Evolutionary conservation across 2,888 invertebrate genomes (phyloP).

Genomic region (Agonopterix alstromeriana): DNA sequence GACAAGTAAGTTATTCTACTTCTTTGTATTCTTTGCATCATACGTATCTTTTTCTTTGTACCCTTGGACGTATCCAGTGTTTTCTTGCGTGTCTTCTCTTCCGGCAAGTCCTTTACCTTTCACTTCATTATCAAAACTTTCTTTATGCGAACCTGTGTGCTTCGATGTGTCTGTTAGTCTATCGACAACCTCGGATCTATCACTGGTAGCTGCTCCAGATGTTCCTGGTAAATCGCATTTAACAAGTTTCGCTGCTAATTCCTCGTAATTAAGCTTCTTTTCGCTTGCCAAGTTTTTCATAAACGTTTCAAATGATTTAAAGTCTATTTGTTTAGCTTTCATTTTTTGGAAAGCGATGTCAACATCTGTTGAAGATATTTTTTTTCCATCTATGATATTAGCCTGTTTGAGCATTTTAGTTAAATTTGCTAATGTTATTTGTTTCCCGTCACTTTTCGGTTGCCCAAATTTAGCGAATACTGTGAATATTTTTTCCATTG

Average conservation of each 20-base stretch:
- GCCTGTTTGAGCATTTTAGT: slow-evolving; percentile 88
- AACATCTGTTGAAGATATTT: slow-evolving; percentile 83
- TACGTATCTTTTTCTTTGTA: slow-evolving; percentile 80
- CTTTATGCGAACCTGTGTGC: slow-evolving; percentile 82
- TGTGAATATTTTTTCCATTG: slow-evolving; percentile 47
- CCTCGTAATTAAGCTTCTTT: slow-evolving; percentile 78
- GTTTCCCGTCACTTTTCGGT: slow-evolving; percentile 79
- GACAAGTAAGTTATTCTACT: slow-evolving; percentile 87
- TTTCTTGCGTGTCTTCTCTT: slow-evolving; percentile 71
- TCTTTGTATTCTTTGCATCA: slow-evolving; percentile 36
- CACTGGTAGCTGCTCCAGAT: slow-evolving; percentile 28
- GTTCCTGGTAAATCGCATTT: slow-evolving; percentile 78
- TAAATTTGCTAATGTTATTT: slow-evolving; percentile 80
- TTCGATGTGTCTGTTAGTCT: slow-evolving; percentile 80
- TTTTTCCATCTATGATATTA: slow-evolving; percentile 77
- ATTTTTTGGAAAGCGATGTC: slow-evolving; percentile 83
- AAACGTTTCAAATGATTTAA: slow-evolving; percentile 67
- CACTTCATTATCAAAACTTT: slow-evolving; percentile 80
- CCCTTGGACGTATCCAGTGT: slow-evolving; percentile 79
- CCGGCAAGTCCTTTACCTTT: slow-evolving; percentile 81
- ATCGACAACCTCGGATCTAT: slow-evolving; percentile 62
- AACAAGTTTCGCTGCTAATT: slow-evolving; percentile 78
- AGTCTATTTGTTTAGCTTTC: slow-evolving; percentile 57
- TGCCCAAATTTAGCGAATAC: slow-evolving; percentile 83
- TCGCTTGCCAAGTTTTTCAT: slow-evolving; percentile 80